These are phyloP conservation scores for Tachina fera DNA, from an alignment of 2,888 invertebrate species.

Conservation along the genomic window DNA sequence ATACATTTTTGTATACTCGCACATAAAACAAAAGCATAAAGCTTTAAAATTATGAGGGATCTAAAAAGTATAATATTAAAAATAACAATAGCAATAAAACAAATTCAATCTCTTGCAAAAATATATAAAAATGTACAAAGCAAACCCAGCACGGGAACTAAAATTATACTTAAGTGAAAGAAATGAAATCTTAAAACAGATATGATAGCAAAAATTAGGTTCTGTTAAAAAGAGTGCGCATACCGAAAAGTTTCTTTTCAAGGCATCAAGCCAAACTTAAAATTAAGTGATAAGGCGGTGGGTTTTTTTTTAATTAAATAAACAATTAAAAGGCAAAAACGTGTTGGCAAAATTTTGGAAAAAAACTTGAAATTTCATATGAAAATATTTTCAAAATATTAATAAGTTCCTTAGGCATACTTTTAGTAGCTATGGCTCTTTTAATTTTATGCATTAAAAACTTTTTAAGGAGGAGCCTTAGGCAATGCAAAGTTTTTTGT, in stretches of 20 bases:
- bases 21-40: slow-evolving; percentile 24
- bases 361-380: no score
- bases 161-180: slow-evolving; percentile 5
- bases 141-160: slow-evolving; percentile 6
- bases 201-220: slow-evolving; percentile 17
- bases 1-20: neutral
- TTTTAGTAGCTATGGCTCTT: no score
- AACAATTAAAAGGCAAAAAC: neutral
- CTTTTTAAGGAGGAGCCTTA: no score
- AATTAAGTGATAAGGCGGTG: neutral
- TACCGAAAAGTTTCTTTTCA: neutral
- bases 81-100: slow-evolving; percentile 51
- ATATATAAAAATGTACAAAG: slow-evolving; percentile 27
- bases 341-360: no score
- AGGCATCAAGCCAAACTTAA: neutral
- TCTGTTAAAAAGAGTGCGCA: neutral
- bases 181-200: slow-evolving; percentile 39
- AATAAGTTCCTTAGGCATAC: no score
- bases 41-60: slow-evolving; percentile 33
- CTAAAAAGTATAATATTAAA: slow-evolving; percentile 40
- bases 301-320: neutral
- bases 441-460: no score
- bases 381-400: no score
- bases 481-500: no score
- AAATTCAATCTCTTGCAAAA: slow-evolving; percentile 43